Percentiles rank a stretch among this genome's conserved stretches.
These are phyloP conservation scores for Carduelis carduelis DNA, from an alignment of 2,797 vertebrate species.

Conservation along the genomic window DNA sequence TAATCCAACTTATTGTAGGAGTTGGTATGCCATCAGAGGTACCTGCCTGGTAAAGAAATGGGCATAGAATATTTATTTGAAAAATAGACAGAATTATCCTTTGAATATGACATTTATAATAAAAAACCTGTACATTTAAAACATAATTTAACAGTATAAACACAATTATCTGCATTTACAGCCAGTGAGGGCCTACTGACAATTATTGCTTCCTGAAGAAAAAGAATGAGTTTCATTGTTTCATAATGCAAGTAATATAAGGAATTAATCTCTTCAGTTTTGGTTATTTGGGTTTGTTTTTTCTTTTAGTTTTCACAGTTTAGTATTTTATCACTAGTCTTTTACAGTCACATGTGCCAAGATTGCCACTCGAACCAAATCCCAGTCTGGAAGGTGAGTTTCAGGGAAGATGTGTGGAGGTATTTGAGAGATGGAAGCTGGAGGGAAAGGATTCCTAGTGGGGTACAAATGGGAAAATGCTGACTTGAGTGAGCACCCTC, in stretches of 20 bases:
- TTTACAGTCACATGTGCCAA: neutral
- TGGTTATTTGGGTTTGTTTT: neutral
- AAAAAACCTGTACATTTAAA: neutral
- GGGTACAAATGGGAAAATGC: rapidly evolving
- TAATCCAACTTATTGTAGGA: neutral
- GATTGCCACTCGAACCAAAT: neutral
- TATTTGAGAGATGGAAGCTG: neutral
- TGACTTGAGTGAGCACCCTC: neutral
- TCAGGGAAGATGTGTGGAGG: neutral
- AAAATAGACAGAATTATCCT: neutral
- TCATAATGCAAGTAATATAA: neutral
- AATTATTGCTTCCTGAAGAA: neutral
- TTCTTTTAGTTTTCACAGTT: neutral
- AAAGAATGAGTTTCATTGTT: neutral
- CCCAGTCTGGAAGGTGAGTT: neutral
- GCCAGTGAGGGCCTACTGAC: neutral
- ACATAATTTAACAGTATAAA: neutral
- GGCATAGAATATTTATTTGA: neutral
- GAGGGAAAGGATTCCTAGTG: neutral
- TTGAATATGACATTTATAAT: neutral
- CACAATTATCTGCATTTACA: neutral
- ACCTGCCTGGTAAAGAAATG: neutral
- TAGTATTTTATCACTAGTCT: neutral
- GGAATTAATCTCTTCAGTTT: neutral
- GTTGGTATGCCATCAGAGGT: neutral